A percentile compares a stretch with the other conserved stretches of the same genome.
These are phyloP conservation scores for Tadarida brasiliensis DNA, from an alignment of 2,797 vertebrate species.

Conservation along the genomic window DNA sequence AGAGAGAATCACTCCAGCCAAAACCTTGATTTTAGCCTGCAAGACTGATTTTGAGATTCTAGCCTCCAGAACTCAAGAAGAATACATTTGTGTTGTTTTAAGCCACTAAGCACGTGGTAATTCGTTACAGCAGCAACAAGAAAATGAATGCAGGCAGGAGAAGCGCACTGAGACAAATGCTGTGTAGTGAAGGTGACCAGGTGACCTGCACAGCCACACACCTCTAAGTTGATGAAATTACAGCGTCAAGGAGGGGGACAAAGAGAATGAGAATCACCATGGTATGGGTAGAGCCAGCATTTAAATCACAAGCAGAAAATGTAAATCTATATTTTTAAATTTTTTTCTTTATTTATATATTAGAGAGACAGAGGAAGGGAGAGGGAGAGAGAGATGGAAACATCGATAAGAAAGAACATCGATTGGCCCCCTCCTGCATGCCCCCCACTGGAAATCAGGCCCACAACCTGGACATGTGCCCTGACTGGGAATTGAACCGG, in stretches of 20 bases:
- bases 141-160: background rate
- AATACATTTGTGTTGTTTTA: background rate
- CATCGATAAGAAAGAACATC: too few relatives aligned
- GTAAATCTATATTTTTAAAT: background rate
- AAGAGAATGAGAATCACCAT: background rate
- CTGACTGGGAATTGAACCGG: too few relatives aligned
- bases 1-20: background rate
- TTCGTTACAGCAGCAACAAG: background rate
- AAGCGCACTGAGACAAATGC: background rate
- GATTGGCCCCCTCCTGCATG: too few relatives aligned
- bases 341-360: too few relatives aligned
- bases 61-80: background rate
- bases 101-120: background rate
- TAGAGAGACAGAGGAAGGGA: too few relatives aligned
- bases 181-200: background rate
- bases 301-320: background rate
- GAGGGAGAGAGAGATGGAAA: too few relatives aligned
- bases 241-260: background rate
- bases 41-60: background rate
- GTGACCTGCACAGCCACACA: background rate
- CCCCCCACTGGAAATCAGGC: too few relatives aligned
- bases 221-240: background rate
- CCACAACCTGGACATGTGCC: too few relatives aligned
- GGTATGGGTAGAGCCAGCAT: background rate
- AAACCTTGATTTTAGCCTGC: background rate